These are phyloP conservation scores for Chloebia gouldiae DNA, from an alignment of 2,113 vertebrate genomes.

Conservation along the genomic window DNA sequence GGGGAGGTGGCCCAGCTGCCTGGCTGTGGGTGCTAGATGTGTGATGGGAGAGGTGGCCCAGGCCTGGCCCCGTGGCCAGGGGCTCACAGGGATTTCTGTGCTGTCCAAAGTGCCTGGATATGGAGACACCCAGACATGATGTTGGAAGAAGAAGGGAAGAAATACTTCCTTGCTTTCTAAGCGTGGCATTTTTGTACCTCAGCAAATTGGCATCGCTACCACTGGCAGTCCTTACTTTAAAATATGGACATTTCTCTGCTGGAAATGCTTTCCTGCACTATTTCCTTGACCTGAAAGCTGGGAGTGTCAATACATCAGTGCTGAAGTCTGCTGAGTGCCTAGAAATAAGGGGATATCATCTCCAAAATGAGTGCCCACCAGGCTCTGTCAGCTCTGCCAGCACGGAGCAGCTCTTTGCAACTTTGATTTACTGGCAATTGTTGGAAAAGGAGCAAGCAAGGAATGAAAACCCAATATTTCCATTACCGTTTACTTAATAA, in stretches of 20 bases:
- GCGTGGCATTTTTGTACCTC: not conserved
- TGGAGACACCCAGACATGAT: not conserved
- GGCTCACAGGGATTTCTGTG: not conserved
- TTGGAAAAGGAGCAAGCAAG: constrained; percentile 55
- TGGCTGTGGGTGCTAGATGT: not conserved
- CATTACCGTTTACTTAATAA: constrained; percentile 51
- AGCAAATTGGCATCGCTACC: not conserved
- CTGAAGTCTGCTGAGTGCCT: constrained; percentile 31
- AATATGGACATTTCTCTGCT: constrained; percentile 6
- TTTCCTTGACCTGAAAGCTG: not conserved
- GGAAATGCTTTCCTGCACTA: constrained; percentile 26
- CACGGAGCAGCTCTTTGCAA: constrained; percentile 25
- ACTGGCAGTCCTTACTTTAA: not conserved
- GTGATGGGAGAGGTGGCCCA: too few species aligned
- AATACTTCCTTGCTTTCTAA: not conserved
- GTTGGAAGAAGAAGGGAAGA: not conserved
- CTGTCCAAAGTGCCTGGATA: accelerated
- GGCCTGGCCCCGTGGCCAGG: accelerated
- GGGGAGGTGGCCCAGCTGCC: accelerated
- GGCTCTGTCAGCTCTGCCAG: not conserved
- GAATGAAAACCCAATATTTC: constrained; percentile 62
- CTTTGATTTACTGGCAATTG: constrained; percentile 66
- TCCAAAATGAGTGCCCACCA: constrained; percentile 26
- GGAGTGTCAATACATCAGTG: constrained; percentile 22
- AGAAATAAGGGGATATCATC: not conserved